Evolutionary conservation across 2,888 invertebrate species (phyloP), one percentile per base, ranked within the genome.

Genomic region (Drosophila anomalata): DNA sequence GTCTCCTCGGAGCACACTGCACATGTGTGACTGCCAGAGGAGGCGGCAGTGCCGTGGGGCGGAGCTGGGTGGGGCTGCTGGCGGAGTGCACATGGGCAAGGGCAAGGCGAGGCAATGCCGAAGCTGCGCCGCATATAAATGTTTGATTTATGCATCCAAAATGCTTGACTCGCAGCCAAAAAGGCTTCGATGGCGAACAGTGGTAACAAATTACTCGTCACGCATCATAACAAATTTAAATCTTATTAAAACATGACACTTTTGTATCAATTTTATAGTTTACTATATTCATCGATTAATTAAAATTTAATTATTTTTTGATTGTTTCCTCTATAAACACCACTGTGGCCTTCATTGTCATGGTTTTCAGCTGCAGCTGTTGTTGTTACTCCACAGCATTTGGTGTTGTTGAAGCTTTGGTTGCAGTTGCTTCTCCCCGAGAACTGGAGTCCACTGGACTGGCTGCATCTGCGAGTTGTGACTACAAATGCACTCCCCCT

Each of bases 141-240:
- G 79, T 80, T 84, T 89, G 89, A 89, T 89, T 90, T 89, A 89
- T 89, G 90, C 78, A 77, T 85, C 79, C 77, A 83, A 89, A 70
- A 90, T 89, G 86, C 82, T 89, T 87, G 87, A 90, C 83, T 89
- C 89, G 80, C 79, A 90, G 89, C 89, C 90, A 87, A 89, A 85
- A 85, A 87, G 86, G 79, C 88, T 85, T 88, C 73, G 80, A 63
- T 44, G 26, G 44, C 11, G 54, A 31, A 73, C 69, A 63, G 69
- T 70, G 69, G 69, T 22, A 17, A 11, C 9, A 6, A 2, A 31
- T n/a, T 5, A 11, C 3, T n/a, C 7, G 6, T 7, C 5, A n/a
- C 7, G 12, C n/a, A 6, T n/a, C n/a, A n/a, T n/a, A 20, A 44
- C 8, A 36, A 52, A 39, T 48, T 26, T 33, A 11, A 1, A n/a